Evolutionary conservation across 2,797 vertebrate genomes (phyloP), one percentile per base, ranked within the genome.

Genomic region (Apodemus agrarius): DNA sequence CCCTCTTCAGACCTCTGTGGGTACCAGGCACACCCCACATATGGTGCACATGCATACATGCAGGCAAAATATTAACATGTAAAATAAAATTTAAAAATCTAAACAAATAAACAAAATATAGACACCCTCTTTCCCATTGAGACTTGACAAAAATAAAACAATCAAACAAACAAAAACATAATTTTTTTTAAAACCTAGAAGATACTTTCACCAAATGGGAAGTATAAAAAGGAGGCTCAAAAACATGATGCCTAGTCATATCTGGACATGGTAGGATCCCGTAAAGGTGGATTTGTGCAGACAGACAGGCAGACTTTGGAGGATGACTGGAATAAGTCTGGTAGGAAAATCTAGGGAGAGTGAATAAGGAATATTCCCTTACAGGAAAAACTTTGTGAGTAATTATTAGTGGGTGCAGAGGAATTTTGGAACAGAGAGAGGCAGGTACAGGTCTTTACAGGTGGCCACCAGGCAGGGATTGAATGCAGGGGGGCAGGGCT

Each of bases 161-260:
- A 95, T 59, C 13, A 81, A 76, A 75, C 31, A 43, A 89, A 95
- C 54, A 37, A 29, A 69, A n/a, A 3, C 37, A 29, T 10, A 74
- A 29, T 76, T 49, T 94, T 95, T 49, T 49, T 49, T 52, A 10
- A 85, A 65, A 74, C 37, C 22, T 57, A 13, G 34, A 92, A 92
- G 43, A 97, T 89, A 88, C 93, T 69, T 76, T 43, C 13, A 90
- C 12, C 69, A 91, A 97, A 83, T 0, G 17, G 29, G 40, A 84
- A 87, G 13, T 6, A 31, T 90, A 95, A 40, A 40, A 49, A 57
- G 2, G 46, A 21, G 6, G 72, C 54, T 10, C 22, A 26, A 52
- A 88, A 78, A 57, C 82, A 69, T 80, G 75, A 86, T 87, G 13
- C 14, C 52, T 46, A 74, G 16, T 63, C n/a, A 31, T 5, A 49